Percentiles rank a stretch among this genome's conserved stretches.
phyloP scores from a whole-genome alignment of 2,797 vertebrate species.

The Sebastes elongatus region DNA sequence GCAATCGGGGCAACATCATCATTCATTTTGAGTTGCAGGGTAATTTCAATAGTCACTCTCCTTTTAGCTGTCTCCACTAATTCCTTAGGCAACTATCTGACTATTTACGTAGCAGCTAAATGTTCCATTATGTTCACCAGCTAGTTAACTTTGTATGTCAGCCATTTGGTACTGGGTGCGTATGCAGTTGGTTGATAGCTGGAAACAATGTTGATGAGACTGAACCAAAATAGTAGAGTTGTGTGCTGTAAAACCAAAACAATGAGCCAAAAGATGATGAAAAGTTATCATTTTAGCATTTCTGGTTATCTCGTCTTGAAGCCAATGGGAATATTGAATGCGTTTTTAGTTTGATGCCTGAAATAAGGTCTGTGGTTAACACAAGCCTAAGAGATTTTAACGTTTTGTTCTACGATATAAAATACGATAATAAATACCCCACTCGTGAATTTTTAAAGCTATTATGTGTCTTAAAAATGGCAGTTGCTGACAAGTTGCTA shows the following conservation, averaged over 20 bases:
- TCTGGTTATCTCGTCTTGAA: no score
- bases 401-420: no score
- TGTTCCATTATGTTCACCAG: not conserved
- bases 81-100: not conserved
- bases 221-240: not conserved
- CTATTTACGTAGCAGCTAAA: not conserved
- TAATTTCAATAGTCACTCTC: not conserved
- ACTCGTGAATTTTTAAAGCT: no score
- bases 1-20: not conserved
- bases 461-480: no score
- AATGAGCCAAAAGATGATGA: not conserved
- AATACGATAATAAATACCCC: no score
- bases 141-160: not conserved
- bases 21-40: not conserved
- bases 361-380: no score
- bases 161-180: not conserved
- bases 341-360: no score
- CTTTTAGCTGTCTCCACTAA: not conserved
- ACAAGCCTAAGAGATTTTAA: no score
- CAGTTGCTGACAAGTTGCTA: no score
- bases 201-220: not conserved
- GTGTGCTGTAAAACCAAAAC: not conserved
- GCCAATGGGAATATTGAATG: no score
- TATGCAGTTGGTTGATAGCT: not conserved
- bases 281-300: no score